Evolutionary conservation across 1,140 invertebrate species (phyloP).

Genomic region (Trypoxylus dichotomus): DNA sequence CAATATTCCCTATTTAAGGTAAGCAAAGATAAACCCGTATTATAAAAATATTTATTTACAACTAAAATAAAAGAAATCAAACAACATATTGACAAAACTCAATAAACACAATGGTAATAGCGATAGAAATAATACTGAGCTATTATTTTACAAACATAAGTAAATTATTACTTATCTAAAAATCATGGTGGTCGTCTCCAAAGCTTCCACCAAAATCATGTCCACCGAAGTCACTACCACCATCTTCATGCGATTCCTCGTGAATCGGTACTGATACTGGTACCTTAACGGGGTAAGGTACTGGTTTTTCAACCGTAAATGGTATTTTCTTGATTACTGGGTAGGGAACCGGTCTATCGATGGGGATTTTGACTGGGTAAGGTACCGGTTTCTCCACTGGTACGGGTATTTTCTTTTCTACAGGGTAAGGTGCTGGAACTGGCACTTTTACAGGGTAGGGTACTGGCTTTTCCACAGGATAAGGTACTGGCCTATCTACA

Average conservation of each 20-base stretch:
- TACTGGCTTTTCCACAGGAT: conserved; percentile 64
- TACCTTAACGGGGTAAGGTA: conserved; percentile 68
- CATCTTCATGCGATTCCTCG: conserved; percentile 51
- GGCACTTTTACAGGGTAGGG: conserved; percentile 64
- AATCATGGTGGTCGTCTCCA: conserved; percentile 37
- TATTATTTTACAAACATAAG: conserved; percentile 10
- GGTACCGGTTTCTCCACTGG: conserved; percentile 68
- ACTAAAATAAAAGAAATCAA: background rate
- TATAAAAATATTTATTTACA: conserved; percentile 38
- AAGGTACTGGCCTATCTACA: conserved; percentile 64
- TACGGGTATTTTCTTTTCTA: conserved; percentile 60
- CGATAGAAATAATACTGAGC: conserved; percentile 10
- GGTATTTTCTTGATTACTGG: conserved; percentile 70
- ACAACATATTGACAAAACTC: background rate
- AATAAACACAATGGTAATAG: background rate
- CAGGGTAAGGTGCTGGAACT: conserved; percentile 59
- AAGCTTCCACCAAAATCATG: conserved; percentile 42
- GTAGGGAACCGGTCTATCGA: conserved; percentile 65
- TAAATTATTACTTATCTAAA: background rate
- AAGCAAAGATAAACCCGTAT: conserved; percentile 52
- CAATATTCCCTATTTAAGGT: conserved; percentile 89
- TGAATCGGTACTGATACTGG: conserved; percentile 62
- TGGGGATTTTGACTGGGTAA: conserved; percentile 64
- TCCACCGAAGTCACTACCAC: conserved; percentile 42
- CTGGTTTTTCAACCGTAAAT: conserved; percentile 57